These are phyloP conservation scores for Sthenelais limicola DNA, from an alignment of 2,888 invertebrate species.

Conservation along the genomic window DNA sequence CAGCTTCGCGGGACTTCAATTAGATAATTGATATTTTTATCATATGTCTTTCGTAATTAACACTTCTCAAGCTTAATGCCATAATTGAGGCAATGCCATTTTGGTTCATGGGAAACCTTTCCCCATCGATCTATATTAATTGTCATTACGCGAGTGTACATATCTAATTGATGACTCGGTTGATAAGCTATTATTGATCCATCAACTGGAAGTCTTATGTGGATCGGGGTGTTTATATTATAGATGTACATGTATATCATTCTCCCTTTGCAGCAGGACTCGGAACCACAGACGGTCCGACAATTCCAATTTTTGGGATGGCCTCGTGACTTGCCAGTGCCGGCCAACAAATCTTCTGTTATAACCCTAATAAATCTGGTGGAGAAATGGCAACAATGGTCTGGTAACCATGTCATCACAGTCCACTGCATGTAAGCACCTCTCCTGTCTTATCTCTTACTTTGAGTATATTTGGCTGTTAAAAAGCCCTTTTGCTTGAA, in stretches of 20 bases:
- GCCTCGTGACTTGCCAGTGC: slow-evolving; percentile 63
- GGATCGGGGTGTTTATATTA: neutral
- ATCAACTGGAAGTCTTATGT: neutral
- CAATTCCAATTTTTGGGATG: slow-evolving; percentile 71
- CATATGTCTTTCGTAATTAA: no score
- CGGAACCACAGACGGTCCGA: slow-evolving; percentile 54
- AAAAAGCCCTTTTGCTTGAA: no score
- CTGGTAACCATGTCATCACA: slow-evolving; percentile 78
- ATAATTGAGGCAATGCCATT: no score
- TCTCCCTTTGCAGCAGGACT: slow-evolving; percentile 20
- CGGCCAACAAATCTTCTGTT: slow-evolving; percentile 63
- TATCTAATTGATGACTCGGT: neutral
- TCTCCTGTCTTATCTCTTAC: no score
- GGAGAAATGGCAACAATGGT: slow-evolving; percentile 67
- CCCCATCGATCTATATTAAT: no score
- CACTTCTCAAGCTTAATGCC: no score
- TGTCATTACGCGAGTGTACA: neutral
- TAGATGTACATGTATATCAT: neutral
- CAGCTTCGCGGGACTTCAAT: no score
- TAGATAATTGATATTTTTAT: no score
- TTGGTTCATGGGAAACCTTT: no score
- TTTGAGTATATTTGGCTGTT: no score
- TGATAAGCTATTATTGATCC: neutral
- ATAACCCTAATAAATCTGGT: slow-evolving; percentile 65
- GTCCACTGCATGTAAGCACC: slow-evolving; percentile 94